phyloP scores from a whole-genome alignment of 2,113 vertebrate genomes.

The Spea multiplicata region DNA sequence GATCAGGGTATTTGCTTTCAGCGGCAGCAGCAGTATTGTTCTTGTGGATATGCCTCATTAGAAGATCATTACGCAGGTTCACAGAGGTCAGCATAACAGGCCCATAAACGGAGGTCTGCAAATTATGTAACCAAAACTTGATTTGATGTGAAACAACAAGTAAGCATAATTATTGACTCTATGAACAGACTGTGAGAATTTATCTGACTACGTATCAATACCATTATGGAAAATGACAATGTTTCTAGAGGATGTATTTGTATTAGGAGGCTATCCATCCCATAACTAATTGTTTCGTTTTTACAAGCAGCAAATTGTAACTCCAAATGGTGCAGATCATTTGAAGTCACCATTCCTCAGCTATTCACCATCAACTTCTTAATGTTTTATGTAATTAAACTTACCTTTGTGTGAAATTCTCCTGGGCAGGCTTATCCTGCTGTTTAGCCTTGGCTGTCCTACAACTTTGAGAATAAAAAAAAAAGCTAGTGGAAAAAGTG shows the following conservation, averaged over 20 bases:
- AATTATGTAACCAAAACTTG: slow-evolving; percentile 44
- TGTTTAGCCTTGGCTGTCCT: slow-evolving; percentile 20
- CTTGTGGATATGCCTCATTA: slow-evolving; percentile 36
- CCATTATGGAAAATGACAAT: slow-evolving; percentile 31
- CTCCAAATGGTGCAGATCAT: slow-evolving; percentile 44
- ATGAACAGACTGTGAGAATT: slow-evolving; percentile 11
- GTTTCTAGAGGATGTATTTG: slow-evolving; percentile 24
- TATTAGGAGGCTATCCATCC: slow-evolving; percentile 26
- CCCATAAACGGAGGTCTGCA: slow-evolving; percentile 25
- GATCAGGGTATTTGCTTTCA: slow-evolving; percentile 8
- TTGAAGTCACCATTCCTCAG: slow-evolving; percentile 37
- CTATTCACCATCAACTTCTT: slow-evolving; percentile 38
- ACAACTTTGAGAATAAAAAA: slow-evolving; percentile 20
- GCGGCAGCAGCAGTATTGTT: slow-evolving; percentile 11
- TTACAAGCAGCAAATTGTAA: slow-evolving; percentile 38
- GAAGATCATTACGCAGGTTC: slow-evolving; percentile 36
- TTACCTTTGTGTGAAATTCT: slow-evolving; percentile 42
- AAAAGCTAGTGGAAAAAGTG: no score
- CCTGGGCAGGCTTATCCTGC: slow-evolving; percentile 12
- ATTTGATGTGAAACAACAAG: slow-evolving; percentile 40
- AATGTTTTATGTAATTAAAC: slow-evolving; percentile 43
- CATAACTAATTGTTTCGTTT: slow-evolving; percentile 23
- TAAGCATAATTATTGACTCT: slow-evolving; percentile 41
- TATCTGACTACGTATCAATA: slow-evolving; percentile 20
- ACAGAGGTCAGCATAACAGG: slow-evolving; percentile 22